Percentiles rank a stretch among this genome's conserved stretches.
These are phyloP conservation scores for Ochropleura leucogaster DNA, from an alignment of 2,888 invertebrate genomes.

Conservation along the genomic window DNA sequence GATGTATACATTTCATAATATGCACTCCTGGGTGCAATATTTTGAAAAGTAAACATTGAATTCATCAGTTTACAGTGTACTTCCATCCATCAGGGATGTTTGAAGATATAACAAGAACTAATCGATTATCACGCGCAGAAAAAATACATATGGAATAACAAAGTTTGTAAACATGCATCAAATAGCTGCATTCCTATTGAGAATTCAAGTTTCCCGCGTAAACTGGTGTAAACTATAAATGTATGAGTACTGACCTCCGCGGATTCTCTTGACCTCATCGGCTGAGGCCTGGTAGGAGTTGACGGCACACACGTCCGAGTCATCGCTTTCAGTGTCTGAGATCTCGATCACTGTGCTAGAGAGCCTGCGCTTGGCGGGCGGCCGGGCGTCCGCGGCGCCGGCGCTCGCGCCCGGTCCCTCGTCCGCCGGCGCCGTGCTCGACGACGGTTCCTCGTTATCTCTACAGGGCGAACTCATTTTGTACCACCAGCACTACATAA, in stretches of 20 bases:
- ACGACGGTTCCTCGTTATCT: slow-evolving; percentile 83
- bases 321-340: slow-evolving; percentile 88
- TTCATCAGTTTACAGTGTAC: background rate
- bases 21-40: background rate
- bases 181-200: slow-evolving; percentile 21
- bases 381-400: slow-evolving; percentile 72
- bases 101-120: background rate
- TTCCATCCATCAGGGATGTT: background rate
- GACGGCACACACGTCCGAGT: slow-evolving; percentile 89
- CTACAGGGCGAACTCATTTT: slow-evolving; percentile 86
- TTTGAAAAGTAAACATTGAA: slow-evolving; percentile 7
- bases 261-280: slow-evolving; percentile 88
- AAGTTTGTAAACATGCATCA: slow-evolving; percentile 30
- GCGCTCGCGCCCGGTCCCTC: slow-evolving; percentile 69
- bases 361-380: slow-evolving; percentile 85
- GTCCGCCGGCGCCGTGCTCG: slow-evolving; percentile 73
- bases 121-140: background rate
- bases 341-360: slow-evolving; percentile 85
- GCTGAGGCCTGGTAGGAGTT: slow-evolving; percentile 88
- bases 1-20: too few species aligned
- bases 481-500: slow-evolving; percentile 83
- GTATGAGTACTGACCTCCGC: slow-evolving; percentile 80
- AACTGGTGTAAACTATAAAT: slow-evolving; percentile 58
- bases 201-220: slow-evolving; percentile 81
- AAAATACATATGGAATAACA: background rate